Percentiles rank a stretch among this genome's conserved stretches.
These are phyloP conservation scores for Spilogale gracilis DNA, from an alignment of 2,113 vertebrate species.

Conservation along the genomic window DNA sequence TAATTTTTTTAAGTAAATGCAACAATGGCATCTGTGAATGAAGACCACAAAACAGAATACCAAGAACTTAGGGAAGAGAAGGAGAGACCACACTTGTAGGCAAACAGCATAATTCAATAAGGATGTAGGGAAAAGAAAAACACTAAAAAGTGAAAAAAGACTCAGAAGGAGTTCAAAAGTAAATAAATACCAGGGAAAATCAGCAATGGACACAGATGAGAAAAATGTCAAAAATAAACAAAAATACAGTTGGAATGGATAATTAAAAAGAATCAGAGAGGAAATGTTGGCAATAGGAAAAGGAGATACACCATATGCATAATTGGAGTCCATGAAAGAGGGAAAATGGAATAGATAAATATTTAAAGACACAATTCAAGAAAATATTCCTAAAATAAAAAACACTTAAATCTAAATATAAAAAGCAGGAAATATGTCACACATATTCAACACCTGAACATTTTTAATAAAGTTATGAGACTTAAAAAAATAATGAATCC, in stretches of 20 bases:
- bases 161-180: neutral
- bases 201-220: neutral
- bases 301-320: neutral
- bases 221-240: slow-evolving; percentile 24
- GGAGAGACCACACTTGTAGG: neutral
- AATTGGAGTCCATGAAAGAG: neutral
- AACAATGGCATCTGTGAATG: neutral
- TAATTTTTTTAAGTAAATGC: neutral
- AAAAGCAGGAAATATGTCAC: neutral
- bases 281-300: neutral
- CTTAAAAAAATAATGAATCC: neutral
- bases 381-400: slow-evolving; percentile 29
- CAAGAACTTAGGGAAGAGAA: neutral
- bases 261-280: neutral
- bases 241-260: neutral
- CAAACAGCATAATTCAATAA: neutral
- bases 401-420: neutral
- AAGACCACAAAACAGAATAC: neutral
- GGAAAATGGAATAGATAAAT: neutral
- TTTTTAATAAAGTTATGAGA: neutral
- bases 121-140: neutral
- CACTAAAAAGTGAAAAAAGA: neutral
- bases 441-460: neutral
- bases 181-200: neutral
- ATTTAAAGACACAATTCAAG: slow-evolving; percentile 20